A percentile compares a stretch with the other conserved stretches of the same genome.
phyloP scores from a whole-genome alignment of 2,888 invertebrate genomes.

The Macrophya annulata region DNA sequence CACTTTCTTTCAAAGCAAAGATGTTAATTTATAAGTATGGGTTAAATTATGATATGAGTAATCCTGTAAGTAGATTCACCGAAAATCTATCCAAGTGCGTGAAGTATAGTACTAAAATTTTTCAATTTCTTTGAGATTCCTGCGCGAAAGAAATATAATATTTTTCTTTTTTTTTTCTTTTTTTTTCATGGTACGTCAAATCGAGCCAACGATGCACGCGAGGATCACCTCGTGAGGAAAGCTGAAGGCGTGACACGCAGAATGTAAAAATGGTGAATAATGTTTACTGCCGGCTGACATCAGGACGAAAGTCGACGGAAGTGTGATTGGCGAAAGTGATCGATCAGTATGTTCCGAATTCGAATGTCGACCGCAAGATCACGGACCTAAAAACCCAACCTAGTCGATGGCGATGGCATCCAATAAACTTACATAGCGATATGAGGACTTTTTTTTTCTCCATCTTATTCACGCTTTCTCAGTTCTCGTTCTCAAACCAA shows the following conservation, averaged over 20 bases:
- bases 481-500: neutral
- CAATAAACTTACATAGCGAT: slow-evolving; percentile 6
- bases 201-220: slow-evolving; percentile 3
- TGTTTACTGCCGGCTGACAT: slow-evolving; percentile 17
- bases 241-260: neutral
- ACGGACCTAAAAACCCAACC: neutral
- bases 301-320: slow-evolving; percentile 6
- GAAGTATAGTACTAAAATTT: no score
- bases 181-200: neutral
- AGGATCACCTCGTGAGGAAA: neutral
- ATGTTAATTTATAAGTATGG: neutral
- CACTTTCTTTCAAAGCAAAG: neutral
- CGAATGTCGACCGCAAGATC: slow-evolving; percentile 19
- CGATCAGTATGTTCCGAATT: slow-evolving; percentile 29
- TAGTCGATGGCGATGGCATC: neutral
- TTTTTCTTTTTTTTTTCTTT: neutral
- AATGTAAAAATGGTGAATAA: slow-evolving; percentile 30
- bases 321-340: slow-evolving; percentile 34
- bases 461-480: neutral
- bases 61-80: neutral
- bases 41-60: neutral
- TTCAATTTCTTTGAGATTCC: neutral
- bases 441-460: neutral
- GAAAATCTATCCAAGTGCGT: neutral
- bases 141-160: neutral